phyloP scores from a whole-genome alignment of 2,797 vertebrate genomes.

The Acanthiza pusilla region DNA sequence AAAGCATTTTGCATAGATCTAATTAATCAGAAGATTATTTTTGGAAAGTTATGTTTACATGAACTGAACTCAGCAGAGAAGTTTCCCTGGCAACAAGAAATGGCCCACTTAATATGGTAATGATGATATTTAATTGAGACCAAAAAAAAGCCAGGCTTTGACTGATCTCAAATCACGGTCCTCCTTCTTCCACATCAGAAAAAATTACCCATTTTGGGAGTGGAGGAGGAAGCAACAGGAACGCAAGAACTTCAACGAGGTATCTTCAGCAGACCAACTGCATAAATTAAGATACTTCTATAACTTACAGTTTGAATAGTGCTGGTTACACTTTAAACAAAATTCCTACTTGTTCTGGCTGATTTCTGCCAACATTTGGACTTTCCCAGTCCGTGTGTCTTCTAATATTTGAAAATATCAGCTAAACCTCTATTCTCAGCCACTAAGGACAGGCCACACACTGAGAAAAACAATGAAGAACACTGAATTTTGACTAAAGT shows the following conservation, averaged over 20 bases:
- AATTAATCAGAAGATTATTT: constrained; percentile 64
- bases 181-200: background rate
- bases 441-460: background rate
- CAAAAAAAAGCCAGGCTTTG: background rate
- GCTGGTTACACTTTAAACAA: background rate
- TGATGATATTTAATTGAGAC: constrained; percentile 45
- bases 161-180: background rate
- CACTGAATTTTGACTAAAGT: background rate
- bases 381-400: background rate
- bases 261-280: background rate
- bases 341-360: background rate
- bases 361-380: background rate
- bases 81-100: constrained; percentile 59
- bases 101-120: constrained; percentile 63
- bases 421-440: background rate
- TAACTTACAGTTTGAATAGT: background rate
- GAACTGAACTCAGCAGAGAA: constrained; percentile 43
- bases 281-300: background rate
- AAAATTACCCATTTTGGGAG: background rate
- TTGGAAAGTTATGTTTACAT: constrained; percentile 59
- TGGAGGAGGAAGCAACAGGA: background rate
- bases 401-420: background rate
- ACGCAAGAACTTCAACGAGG: background rate
- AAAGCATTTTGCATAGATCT: background rate
- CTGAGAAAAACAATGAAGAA: background rate